Base-by-base conservation (phyloP, 2,113 vertebrate genomes). In the Bolborhynchus lineola region DNA sequence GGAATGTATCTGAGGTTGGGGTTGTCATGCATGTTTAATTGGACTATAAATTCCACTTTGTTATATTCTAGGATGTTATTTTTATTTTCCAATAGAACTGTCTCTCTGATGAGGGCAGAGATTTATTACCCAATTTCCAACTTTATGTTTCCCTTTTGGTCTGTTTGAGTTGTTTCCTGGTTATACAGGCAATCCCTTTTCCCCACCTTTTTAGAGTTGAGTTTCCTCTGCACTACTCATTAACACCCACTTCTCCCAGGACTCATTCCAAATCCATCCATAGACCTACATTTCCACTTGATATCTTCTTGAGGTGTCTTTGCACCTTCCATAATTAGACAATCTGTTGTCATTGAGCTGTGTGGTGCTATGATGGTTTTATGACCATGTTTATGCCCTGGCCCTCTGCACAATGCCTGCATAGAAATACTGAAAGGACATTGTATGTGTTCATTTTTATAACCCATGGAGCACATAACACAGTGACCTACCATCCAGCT, bases 61-160 rank as follows among this genome's bases (percentile, higher is more conserved):
- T 87, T 93, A 63, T 94, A 75, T 63, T 82, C 91, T 83, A 83
- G 90, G 80, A 60, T 82, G 92, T 91, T 97, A 86, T 94, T 90
- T 97, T 96, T 97, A 95, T 96, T 96, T 97, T 96, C 95, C 95
- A 94, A 89, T 96, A 94, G 96, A 96, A 87, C 77, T 89, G 86
- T 96, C 84, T 96, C 71, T 95, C 90, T 96, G 92, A 96, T 92
- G 93, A 92, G 92, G 91, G 79, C 94, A 92, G 84, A 94, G 88
- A 96, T 97, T 95, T 96, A 93, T 95, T 65, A 94, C 89, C 93
- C 72, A 86, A 94, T 97, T 97, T 94, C 83, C 91, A 65, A 69
- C 71, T 93, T 96, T 92, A 96, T 80, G 89, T 55, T 67, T 92
- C 91, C 89, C 93, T 72, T 83, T 95, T 55, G 94, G 93, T 79